These are phyloP conservation scores for Chelon labrosus DNA, from an alignment of 2,797 vertebrate species.

Conservation along the genomic window DNA sequence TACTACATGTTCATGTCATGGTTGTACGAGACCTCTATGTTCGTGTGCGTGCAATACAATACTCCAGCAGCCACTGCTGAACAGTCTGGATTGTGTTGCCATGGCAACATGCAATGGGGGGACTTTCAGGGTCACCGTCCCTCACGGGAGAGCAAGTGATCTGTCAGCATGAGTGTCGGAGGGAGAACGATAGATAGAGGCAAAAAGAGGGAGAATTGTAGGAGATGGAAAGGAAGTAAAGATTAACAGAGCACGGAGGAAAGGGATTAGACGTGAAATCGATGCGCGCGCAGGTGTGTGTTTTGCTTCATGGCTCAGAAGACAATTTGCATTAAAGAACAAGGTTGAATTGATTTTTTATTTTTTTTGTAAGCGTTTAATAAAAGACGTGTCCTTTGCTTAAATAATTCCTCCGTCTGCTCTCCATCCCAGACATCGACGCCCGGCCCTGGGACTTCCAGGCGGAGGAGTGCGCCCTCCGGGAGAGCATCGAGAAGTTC, in stretches of 20 bases:
- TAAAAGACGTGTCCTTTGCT: not conserved
- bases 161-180: conserved; percentile 33
- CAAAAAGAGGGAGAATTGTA: not conserved
- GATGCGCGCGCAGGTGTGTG: no score
- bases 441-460: conserved; percentile 98
- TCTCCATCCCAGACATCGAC: conserved; percentile 88
- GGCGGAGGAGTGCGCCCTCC: conserved; percentile 95
- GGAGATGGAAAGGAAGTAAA: not conserved
- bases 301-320: no score
- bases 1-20: not conserved
- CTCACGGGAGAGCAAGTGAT: conserved; percentile 50
- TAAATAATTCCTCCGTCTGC: not conserved
- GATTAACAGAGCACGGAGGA: not conserved
- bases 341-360: no score
- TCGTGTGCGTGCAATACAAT: conserved; percentile 7
- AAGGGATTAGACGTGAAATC: not conserved
- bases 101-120: conserved; percentile 63
- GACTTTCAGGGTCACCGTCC: conserved; percentile 64
- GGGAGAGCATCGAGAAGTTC: conserved; percentile 96
- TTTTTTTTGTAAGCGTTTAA: no score
- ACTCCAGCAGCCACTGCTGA: conserved; percentile 17
- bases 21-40: conserved; percentile 3
- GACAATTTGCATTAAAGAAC: no score
- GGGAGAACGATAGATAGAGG: conserved; percentile 16
- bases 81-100: conserved; percentile 57